Evolutionary conservation across 2,113 vertebrate species (phyloP), one percentile per base, ranked within the genome.

Genomic region (Hemibagrus wyckioides): DNA sequence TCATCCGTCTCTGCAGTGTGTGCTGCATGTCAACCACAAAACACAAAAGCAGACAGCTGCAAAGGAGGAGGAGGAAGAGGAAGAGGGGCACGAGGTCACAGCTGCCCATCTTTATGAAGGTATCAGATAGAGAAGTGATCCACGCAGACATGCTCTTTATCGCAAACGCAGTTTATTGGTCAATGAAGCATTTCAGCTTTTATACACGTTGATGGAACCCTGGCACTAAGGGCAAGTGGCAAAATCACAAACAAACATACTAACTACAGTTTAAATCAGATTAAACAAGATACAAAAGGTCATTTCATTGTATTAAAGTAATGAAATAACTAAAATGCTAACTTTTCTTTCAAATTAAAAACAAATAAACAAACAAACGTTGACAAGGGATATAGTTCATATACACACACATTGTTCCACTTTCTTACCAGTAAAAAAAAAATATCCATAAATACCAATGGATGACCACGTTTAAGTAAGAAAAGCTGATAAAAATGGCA

Each of bases 151-250:
- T 39, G 19, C n/a, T 17, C 54, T n/a, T 71, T 84, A 86, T 30
- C 88, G 80, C 56, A 90, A 91, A 89, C 81, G 61, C 52, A 89
- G 84, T 91, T 92, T 92, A 93, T 91, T 91, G 33, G 89, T 85
- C 71, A 57, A 80, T 82, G 48, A 7, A 59, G 50, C 76, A 76
- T 75, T 63, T 50, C 36, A 76, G 79, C 56, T 83, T 61, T 84
- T n/a, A 76, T 65, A 33, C 41, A 75, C 44, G 44, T 75, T 48
- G 44, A 73, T 17, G 52, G 44, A 84, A 87, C 15, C 81, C 86
- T 84, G 81, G 86, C 86, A 83, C 86, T 56, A n/a, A 52, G 5
- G 57, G 25, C 73, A 17, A 65, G n/a, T 57, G 86, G 54, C 56
- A 75, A 44, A n/a, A 76, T 17, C 61, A 79, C 83, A 87, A 83